A percentile compares a stretch with the other conserved stretches of the same genome.
Conservation (phyloP, 1,140 invertebrate genomes). For the Chironomus striatipennis region DNA sequence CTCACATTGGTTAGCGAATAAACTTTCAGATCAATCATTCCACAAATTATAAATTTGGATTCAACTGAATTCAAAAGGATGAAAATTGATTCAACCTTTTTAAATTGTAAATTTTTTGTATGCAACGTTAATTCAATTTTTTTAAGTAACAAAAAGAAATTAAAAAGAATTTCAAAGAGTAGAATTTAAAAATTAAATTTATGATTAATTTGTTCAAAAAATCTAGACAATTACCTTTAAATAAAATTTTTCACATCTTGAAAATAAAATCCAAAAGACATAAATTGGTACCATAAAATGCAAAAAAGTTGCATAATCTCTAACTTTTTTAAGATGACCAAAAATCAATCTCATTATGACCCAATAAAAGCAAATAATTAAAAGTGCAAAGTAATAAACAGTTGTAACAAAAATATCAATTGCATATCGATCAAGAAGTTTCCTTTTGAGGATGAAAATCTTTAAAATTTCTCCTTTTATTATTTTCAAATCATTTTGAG, state of each 20-base stretch:
- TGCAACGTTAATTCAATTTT: background rate
- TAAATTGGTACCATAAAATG: background rate
- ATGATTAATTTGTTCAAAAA: no score
- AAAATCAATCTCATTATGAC: background rate
- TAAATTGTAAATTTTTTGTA: background rate
- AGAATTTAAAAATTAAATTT: background rate
- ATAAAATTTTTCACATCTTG: background rate
- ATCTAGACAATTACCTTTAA: background rate
- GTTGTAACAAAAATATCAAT: background rate
- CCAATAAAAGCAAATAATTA: background rate
- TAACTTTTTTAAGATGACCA: background rate
- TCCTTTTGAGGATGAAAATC: background rate
- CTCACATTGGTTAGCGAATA: background rate
- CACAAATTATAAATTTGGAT: background rate
- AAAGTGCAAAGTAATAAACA: background rate
- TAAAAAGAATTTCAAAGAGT: no score
- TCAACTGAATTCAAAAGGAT: background rate
- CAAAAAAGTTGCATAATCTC: background rate
- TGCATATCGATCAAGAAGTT: background rate
- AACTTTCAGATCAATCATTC: background rate
- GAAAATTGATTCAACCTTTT: background rate
- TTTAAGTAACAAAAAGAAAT: background rate
- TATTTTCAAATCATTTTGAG: background rate
- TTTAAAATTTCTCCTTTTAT: background rate
- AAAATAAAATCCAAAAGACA: background rate